Percentiles rank a stretch among this genome's conserved stretches.
Evolutionary conservation across 2,888 invertebrate genomes (phyloP).

Genomic region (Itoplectis maculator): DNA sequence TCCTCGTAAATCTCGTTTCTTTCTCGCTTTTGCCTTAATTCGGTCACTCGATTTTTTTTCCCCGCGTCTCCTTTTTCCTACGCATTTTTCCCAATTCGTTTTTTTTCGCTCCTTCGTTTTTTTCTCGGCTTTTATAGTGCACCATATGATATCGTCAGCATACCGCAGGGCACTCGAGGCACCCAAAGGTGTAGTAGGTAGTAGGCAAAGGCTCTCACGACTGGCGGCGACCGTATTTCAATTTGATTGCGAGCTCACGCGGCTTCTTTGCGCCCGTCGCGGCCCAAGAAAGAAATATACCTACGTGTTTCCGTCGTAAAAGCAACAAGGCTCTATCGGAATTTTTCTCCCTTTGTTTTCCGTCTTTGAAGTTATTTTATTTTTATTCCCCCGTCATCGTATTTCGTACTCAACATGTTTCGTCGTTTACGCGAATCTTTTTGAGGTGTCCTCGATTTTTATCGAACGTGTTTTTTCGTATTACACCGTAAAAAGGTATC

Average conservation of each 20-base stretch:
- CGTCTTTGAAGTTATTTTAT: conserved; percentile 30
- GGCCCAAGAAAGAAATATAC: conserved; percentile 18
- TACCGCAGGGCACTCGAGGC: conserved; percentile 11
- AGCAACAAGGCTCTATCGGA: conserved; percentile 29
- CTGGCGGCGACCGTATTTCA: conserved; percentile 43
- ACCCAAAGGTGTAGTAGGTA: no score
- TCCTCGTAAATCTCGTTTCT: conserved; percentile 30
- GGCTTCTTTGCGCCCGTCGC: background rate
- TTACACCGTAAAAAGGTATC: background rate
- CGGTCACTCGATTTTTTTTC: conserved; percentile 15
- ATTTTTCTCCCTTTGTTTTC: conserved; percentile 26
- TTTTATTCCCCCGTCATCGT: conserved; percentile 21
- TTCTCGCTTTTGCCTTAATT: background rate
- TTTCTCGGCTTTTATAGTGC: background rate
- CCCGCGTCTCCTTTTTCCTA: conserved; percentile 4
- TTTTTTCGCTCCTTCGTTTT: background rate
- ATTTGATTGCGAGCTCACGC: conserved; percentile 27
- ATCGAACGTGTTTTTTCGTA: background rate
- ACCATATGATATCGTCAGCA: conserved; percentile 5
- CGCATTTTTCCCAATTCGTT: conserved; percentile 2
- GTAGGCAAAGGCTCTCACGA: background rate
- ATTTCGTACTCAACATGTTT: conserved; percentile 21
- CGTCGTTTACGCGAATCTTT: background rate
- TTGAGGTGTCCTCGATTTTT: background rate
- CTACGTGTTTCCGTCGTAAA: conserved; percentile 37